These are phyloP conservation scores for Sturnus vulgaris DNA, from an alignment of 2,113 vertebrate genomes.

Conservation along the genomic window DNA sequence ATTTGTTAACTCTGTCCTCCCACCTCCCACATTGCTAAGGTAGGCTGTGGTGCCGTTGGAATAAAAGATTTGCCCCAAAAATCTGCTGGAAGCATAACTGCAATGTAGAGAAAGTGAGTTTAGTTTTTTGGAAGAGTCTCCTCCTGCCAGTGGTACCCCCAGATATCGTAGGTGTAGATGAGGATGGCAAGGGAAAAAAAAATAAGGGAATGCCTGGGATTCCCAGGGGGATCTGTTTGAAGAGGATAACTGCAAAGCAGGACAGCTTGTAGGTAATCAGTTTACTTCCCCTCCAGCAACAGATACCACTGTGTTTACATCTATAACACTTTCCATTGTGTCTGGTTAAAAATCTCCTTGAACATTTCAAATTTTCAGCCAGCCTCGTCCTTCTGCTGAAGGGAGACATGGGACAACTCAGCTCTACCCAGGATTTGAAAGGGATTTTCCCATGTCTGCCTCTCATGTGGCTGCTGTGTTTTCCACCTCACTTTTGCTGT, in stretches of 20 bases:
- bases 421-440: background rate
- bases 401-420: background rate
- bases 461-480: background rate
- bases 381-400: background rate
- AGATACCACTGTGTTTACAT: background rate
- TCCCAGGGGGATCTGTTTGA: background rate
- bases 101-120: background rate
- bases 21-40: background rate
- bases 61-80: background rate
- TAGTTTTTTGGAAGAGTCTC: background rate
- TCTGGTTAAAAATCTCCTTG: background rate
- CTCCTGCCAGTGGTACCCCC: background rate
- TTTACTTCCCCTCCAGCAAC: conserved; percentile 7
- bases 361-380: background rate
- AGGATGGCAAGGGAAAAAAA: background rate
- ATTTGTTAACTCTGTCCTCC: background rate
- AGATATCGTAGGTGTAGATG: background rate
- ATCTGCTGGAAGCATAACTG: background rate
- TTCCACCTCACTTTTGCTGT: background rate
- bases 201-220: background rate
- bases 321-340: background rate
- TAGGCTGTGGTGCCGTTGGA: background rate
- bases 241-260: background rate
- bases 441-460: background rate
- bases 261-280: background rate